Evolutionary conservation across 2,888 invertebrate species (phyloP).

Genomic region (Amphipoea lucens): DNA sequence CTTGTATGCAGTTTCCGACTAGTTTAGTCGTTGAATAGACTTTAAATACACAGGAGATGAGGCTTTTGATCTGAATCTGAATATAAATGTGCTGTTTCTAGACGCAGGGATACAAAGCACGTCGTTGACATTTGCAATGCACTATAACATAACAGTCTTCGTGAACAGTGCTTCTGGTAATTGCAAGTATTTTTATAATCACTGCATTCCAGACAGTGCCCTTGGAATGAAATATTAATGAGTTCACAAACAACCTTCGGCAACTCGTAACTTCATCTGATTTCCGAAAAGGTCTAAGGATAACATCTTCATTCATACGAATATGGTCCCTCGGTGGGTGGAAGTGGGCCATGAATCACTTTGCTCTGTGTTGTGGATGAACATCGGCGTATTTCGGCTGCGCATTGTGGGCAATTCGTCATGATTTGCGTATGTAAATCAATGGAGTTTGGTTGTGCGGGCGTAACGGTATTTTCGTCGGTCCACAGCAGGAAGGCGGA

Average conservation of each 20-base stretch:
- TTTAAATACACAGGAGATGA: slow-evolving; percentile 73
- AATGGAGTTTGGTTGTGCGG: slow-evolving; percentile 87
- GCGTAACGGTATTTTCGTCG: slow-evolving; percentile 89
- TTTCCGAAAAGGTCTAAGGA: slow-evolving; percentile 69
- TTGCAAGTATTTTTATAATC: slow-evolving; percentile 57
- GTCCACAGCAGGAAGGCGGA: slow-evolving; percentile 88
- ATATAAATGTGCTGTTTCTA: slow-evolving; percentile 66
- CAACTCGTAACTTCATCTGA: slow-evolving; percentile 53
- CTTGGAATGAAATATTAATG: slow-evolving; percentile 71
- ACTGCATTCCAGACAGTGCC: slow-evolving; percentile 63
- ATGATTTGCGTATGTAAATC: slow-evolving; percentile 90
- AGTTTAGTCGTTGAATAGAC: slow-evolving; percentile 69
- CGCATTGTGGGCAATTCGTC: slow-evolving; percentile 88
- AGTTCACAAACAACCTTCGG: slow-evolving; percentile 66
- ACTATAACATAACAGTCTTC: slow-evolving; percentile 53
- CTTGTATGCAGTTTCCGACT: slow-evolving; percentile 70
- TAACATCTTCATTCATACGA: slow-evolving; percentile 70
- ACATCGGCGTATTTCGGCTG: slow-evolving; percentile 81
- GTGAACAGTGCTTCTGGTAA: slow-evolving; percentile 44
- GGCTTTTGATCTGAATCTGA: slow-evolving; percentile 75
- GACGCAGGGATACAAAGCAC: slow-evolving; percentile 51
- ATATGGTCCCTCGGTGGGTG: slow-evolving; percentile 68
- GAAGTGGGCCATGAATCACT: slow-evolving; percentile 72
- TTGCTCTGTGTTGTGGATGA: slow-evolving; percentile 68
- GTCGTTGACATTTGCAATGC: slow-evolving; percentile 58